phyloP scores from a whole-genome alignment of 2,113 vertebrate species.

The Erythrocebus patas region DNA sequence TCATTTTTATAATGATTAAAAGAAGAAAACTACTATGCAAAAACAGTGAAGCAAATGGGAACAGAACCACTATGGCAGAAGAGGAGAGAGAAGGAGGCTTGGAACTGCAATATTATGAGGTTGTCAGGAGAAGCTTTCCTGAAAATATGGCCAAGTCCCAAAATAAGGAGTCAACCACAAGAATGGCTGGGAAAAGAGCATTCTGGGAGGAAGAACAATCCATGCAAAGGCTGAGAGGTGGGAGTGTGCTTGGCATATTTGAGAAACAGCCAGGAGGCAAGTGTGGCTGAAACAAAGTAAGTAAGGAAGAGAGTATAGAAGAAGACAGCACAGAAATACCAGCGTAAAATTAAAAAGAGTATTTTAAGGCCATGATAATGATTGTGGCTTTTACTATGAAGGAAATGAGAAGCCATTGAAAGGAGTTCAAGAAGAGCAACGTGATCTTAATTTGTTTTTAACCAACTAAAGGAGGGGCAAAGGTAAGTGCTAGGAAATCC shows the following conservation, averaged over 20 bases:
- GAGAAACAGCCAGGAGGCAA: neutral
- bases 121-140: neutral
- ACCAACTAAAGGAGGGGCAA: neutral
- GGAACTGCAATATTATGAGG: neutral
- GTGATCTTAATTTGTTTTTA: neutral
- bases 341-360: neutral
- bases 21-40: neutral
- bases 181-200: neutral
- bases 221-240: neutral
- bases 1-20: neutral
- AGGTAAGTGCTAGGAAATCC: neutral
- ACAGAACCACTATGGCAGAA: fast-evolving
- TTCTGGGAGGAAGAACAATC: neutral
- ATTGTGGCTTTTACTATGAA: neutral
- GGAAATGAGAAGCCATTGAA: neutral
- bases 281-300: neutral
- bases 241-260: neutral
- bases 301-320: neutral
- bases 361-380: neutral
- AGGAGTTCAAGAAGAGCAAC: neutral
- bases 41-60: neutral
- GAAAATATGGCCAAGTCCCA: neutral
- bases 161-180: neutral
- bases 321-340: neutral
- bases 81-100: fast-evolving